A percentile compares a stretch with the other conserved stretches of the same genome.
These are phyloP conservation scores for Tamias sibiricus DNA, from an alignment of 2,113 vertebrate genomes.

Conservation along the genomic window DNA sequence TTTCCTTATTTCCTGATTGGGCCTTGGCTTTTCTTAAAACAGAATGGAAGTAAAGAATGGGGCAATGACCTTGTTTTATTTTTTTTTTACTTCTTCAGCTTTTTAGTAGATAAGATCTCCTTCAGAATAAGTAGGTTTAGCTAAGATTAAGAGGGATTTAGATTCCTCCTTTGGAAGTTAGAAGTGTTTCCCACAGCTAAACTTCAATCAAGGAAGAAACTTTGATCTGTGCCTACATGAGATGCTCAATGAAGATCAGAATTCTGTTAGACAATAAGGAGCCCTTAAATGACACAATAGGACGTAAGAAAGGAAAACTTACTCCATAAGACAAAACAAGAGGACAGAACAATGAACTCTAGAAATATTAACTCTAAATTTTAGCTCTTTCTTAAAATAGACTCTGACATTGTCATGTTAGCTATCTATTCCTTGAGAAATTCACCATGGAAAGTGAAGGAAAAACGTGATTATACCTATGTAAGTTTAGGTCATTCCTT, in stretches of 20 bases:
- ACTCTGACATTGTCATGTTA: neutral
- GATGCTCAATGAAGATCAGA: neutral
- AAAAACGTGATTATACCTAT: neutral
- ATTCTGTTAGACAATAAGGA: neutral
- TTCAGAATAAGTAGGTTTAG: neutral
- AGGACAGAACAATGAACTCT: neutral
- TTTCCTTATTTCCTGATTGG: neutral
- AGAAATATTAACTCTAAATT: neutral
- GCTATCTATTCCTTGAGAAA: neutral
- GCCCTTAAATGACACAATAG: neutral
- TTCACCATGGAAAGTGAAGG: neutral
- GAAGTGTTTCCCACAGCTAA: neutral
- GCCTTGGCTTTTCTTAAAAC: slow-evolving; percentile 10
- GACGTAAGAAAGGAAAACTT: neutral
- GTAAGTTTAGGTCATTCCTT: neutral
- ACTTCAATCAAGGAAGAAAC: neutral
- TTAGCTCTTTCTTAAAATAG: neutral
- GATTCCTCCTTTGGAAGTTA: slow-evolving; percentile 38
- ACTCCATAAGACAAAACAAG: neutral
- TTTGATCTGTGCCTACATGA: neutral
- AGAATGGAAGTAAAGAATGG: neutral
- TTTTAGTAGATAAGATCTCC: neutral
- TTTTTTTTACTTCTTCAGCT: neutral
- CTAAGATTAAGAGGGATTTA: slow-evolving; percentile 35
- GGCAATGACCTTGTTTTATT: neutral